Base-by-base conservation (phyloP, 2,888 invertebrate genomes). In the Polia nebulosa region DNA sequence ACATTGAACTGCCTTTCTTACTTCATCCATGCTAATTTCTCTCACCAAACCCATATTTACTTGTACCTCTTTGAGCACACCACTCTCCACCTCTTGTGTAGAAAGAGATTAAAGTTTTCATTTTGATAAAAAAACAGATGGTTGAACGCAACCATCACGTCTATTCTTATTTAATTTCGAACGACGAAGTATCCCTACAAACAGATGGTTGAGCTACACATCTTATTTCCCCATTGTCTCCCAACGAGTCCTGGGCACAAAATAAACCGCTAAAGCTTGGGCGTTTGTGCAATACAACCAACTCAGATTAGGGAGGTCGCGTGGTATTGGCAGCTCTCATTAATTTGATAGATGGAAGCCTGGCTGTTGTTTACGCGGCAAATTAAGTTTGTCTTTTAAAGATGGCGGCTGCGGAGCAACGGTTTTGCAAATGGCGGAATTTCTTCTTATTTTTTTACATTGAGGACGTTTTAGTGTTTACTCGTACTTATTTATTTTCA, bases 311-410 rank as follows among this genome's bases (percentile, higher is more conserved):
- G 72, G 75, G 78, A 56, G 69, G 78, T 73, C 76, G 79, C 70
- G 72, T 88, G 88, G 49, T 82, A 88, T 87, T 86, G 87, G 78
- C 88, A 85, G 66, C 61, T 64, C 80, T 88, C 87, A 88, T 88
- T 88, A 86, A 85, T 84, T 87, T 88, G 88, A 88, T 88, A 83
- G 87, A 88, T 88, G 85, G 76, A 76, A 80, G 45, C 62, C 34
- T 44, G 58, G 51, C 64, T 66, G 72, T 81, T 84, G 82, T 81
- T 82, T 83, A 73, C 72, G 64, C 80, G 70, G 72, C 71, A 79
- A 81, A 80, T 84, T 84, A 80, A 80, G 74, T 83, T 82, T 82
- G 72, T 85, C 87, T 78, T 76, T 75, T 63, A 59, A 76, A 73
- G 76, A 81, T 77, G 67, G 79, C 75, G 52, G 76, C 44, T 45